Evolutionary conservation across 2,113 vertebrate genomes (phyloP).

Genomic region (Anhinga anhinga): DNA sequence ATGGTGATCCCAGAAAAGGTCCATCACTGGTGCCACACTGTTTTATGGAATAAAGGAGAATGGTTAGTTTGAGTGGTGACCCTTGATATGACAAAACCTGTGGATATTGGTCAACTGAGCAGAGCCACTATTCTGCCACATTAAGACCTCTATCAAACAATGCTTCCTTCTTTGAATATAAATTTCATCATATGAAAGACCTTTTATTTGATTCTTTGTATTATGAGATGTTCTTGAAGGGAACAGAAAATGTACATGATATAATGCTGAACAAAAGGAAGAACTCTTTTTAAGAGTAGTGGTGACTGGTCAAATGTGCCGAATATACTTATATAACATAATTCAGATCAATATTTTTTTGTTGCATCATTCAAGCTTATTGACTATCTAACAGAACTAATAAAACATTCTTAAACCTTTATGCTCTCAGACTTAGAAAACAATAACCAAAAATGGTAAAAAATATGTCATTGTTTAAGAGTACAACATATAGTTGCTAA

Average conservation of each 20-base stretch:
- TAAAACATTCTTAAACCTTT: background rate
- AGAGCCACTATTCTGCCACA: background rate
- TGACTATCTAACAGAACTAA: background rate
- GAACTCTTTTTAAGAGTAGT: background rate
- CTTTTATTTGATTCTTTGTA: background rate
- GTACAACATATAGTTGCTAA: background rate
- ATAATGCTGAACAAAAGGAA: background rate
- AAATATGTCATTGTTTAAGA: background rate
- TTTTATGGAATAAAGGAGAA: background rate
- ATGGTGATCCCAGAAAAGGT: background rate
- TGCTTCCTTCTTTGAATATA: background rate
- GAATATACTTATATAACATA: background rate
- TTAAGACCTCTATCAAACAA: background rate
- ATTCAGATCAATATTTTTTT: background rate
- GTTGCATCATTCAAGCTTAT: background rate
- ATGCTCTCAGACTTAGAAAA: background rate
- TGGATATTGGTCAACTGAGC: background rate
- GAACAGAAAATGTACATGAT: background rate
- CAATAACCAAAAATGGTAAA: background rate
- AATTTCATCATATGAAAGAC: background rate
- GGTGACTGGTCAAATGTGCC: background rate
- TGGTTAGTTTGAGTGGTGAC: background rate
- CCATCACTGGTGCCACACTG: background rate
- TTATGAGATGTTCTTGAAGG: background rate
- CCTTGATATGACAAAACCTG: background rate